These are phyloP conservation scores for Streptopelia turtur DNA, from an alignment of 2,797 vertebrate genomes.

Conservation along the genomic window DNA sequence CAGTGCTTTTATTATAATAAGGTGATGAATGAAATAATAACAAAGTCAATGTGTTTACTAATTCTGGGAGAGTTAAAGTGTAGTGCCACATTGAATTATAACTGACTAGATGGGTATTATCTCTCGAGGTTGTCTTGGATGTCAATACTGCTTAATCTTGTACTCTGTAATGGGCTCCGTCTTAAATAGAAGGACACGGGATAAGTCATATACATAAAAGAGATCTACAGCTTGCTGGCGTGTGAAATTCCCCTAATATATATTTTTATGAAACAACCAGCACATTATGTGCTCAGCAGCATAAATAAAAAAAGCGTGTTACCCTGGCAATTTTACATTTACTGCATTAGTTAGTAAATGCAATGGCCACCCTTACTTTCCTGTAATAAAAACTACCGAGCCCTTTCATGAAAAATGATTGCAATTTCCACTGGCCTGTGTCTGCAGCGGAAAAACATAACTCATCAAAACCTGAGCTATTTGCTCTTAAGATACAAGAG, in stretches of 20 bases:
- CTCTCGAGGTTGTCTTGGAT: not conserved
- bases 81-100: not conserved
- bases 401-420: conserved; percentile 78
- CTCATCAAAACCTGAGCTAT: conserved; percentile 79
- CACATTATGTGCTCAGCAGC: conserved; percentile 64
- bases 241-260: conserved; percentile 60
- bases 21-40: not conserved
- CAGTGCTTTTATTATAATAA: not conserved
- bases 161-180: not conserved
- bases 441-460: conserved; percentile 66
- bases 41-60: not conserved
- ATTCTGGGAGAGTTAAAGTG: not conserved
- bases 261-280: conserved; percentile 57
- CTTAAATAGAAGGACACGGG: conserved; percentile 57
- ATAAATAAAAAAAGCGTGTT: conserved; percentile 70
- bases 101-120: not conserved
- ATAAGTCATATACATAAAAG: conserved; percentile 54
- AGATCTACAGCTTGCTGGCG: conserved; percentile 60
- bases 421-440: conserved; percentile 75
- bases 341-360: conserved; percentile 73
- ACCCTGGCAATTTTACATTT: conserved; percentile 65
- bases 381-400: conserved; percentile 70
- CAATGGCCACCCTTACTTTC: conserved; percentile 62
- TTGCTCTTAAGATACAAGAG: conserved; percentile 75
- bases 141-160: conserved; percentile 5